phyloP scores from a whole-genome alignment of 2,888 invertebrate species.

The Drosophila falleni region DNA sequence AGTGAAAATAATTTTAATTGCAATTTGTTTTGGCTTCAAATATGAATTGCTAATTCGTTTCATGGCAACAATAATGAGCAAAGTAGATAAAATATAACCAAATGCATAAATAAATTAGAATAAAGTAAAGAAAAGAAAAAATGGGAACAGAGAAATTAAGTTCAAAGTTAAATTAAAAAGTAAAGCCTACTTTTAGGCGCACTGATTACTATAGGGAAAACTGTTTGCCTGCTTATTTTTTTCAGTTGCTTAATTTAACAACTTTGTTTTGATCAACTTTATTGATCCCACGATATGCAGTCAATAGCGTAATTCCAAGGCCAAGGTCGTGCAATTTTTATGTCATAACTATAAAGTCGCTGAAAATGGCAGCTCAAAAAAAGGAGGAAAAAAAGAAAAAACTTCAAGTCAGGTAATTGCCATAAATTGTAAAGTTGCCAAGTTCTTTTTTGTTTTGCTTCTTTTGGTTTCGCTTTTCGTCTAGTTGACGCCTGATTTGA shows the following conservation, averaged over 20 bases:
- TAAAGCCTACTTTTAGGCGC: not conserved
- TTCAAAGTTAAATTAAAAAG: not conserved
- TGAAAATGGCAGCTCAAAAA: conserved; percentile 22
- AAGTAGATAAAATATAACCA: not conserved
- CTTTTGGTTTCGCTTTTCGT: conserved; percentile 10
- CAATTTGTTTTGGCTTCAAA: conserved; percentile 42
- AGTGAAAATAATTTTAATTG: conserved; percentile 44
- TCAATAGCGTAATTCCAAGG: conserved; percentile 15
- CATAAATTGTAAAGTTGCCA: conserved; percentile 64
- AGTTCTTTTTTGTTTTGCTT: conserved; percentile 19
- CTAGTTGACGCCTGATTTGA: conserved; percentile 16
- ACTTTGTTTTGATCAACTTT: conserved; percentile 22
- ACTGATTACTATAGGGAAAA: not conserved
- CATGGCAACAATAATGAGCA: conserved; percentile 29
- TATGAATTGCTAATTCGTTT: conserved; percentile 53
- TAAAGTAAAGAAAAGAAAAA: not conserved
- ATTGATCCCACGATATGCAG: conserved; percentile 8
- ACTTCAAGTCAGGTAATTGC: conserved; percentile 53
- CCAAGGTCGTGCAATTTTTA: conserved; percentile 31
- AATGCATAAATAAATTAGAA: not conserved
- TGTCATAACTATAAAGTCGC: conserved; percentile 31
- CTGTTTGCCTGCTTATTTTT: not conserved
- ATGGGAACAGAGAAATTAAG: no score
- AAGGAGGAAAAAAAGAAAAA: not conserved
- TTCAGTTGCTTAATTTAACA: conserved; percentile 3